Conservation (phyloP, 2,113 vertebrate species). For the Chloropsis hardwickii region DNA sequence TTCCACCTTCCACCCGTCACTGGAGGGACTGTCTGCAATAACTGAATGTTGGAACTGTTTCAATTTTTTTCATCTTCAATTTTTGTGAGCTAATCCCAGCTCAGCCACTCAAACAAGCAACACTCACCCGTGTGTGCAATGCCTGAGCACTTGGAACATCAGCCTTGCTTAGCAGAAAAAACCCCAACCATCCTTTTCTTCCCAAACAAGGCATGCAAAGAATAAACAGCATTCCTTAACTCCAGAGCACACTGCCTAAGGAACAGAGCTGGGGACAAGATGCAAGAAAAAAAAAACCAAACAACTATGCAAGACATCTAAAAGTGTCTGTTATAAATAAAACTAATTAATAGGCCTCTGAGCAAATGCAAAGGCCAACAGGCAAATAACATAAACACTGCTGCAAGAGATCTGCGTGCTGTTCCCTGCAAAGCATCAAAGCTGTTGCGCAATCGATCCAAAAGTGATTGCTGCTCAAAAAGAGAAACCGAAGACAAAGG, state of each 20-base stretch:
- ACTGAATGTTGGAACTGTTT: background rate
- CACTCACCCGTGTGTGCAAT: background rate
- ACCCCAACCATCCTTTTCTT: background rate
- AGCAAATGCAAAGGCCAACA: background rate
- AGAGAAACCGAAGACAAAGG: background rate
- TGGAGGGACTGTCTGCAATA: background rate
- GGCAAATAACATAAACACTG: slow-evolving; percentile 3
- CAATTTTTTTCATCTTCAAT: background rate
- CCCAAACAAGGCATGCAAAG: background rate
- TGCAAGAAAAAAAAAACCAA: background rate
- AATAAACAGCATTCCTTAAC: background rate
- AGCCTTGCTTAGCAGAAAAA: background rate
- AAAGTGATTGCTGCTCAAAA: background rate
- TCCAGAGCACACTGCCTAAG: background rate
- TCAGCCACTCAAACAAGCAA: background rate
- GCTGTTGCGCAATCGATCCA: background rate
- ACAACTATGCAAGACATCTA: background rate
- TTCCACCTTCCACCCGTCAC: background rate
- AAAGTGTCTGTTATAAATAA: background rate
- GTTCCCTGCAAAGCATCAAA: background rate
- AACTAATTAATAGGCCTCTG: background rate
- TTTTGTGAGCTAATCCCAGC: background rate
- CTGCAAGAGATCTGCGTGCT: background rate
- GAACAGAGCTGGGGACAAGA: background rate
- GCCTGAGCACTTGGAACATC: background rate